phyloP scores from a whole-genome alignment of 2,113 vertebrate species.

The Pipa parva region DNA sequence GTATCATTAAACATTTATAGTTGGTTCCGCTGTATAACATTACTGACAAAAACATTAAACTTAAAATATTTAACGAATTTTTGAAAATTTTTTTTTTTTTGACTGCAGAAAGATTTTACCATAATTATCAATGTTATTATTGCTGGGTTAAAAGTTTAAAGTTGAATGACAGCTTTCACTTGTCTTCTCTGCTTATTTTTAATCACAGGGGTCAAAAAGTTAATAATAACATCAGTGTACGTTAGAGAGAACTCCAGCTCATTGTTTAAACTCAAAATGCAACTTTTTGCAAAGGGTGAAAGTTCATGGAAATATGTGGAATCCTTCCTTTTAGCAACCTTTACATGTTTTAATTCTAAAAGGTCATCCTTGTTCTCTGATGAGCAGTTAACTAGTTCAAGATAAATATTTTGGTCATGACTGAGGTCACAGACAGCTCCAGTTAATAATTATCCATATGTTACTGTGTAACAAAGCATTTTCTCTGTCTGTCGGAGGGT shows the following conservation, averaged over 20 bases:
- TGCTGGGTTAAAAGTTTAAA: slow-evolving; percentile 74
- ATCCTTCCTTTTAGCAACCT: slow-evolving; percentile 63
- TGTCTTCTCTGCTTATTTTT: slow-evolving; percentile 69
- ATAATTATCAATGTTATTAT: slow-evolving; percentile 18
- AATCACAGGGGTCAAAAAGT: slow-evolving; percentile 80
- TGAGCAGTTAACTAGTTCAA: slow-evolving; percentile 68
- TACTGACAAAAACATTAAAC: too few relatives aligned
- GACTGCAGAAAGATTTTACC: too few relatives aligned
- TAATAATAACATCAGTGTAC: slow-evolving; percentile 80
- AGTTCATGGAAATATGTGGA: slow-evolving; percentile 67
- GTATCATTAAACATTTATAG: too few relatives aligned
- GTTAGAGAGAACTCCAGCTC: slow-evolving; percentile 70
- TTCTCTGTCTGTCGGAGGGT: background rate
- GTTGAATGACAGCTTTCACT: slow-evolving; percentile 71
- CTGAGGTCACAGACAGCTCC: slow-evolving; percentile 22
- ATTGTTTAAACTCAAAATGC: slow-evolving; percentile 73
- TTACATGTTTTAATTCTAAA: slow-evolving; percentile 72
- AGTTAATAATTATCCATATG: slow-evolving; percentile 30
- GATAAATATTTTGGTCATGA: slow-evolving; percentile 43
- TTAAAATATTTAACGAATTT: too few relatives aligned
- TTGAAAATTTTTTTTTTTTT: too few relatives aligned
- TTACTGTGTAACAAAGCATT: slow-evolving; percentile 5
- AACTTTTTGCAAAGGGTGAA: slow-evolving; percentile 68
- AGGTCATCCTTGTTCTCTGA: slow-evolving; percentile 73
- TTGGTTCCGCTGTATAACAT: too few relatives aligned